Conservation (phyloP, 2,888 invertebrate genomes). For the Cinara cedri region DNA sequence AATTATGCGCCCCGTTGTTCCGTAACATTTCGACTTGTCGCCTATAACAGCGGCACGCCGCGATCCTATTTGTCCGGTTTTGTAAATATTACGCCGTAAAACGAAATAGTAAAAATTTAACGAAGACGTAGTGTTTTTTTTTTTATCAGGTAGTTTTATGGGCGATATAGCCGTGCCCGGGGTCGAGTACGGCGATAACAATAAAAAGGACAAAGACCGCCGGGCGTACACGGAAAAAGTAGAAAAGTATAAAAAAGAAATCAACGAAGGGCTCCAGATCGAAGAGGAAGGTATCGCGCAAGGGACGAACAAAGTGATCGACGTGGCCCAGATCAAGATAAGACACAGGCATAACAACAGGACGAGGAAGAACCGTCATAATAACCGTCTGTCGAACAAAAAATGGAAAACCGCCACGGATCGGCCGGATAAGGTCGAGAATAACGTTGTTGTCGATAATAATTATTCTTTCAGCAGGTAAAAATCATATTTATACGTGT, state of each 20-base stretch:
- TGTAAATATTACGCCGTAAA: too few relatives aligned
- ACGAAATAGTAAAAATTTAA: too few relatives aligned
- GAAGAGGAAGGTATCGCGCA: conserved; percentile 78
- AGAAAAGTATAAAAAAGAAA: conserved; percentile 82
- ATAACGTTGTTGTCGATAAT: conserved; percentile 3
- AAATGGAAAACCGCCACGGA: conserved; percentile 9
- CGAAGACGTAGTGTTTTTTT: too few relatives aligned
- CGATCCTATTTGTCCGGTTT: too few relatives aligned
- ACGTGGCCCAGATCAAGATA: conserved; percentile 61
- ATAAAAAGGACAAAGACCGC: conserved; percentile 65
- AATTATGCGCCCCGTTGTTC: too few relatives aligned
- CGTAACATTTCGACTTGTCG: too few relatives aligned
- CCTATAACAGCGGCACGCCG: too few relatives aligned
- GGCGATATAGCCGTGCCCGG: conserved; percentile 84
- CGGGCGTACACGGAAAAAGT: conserved; percentile 67
- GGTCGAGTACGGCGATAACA: conserved; percentile 68
- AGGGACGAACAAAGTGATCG: conserved; percentile 62
- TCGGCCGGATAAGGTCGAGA: neutral
- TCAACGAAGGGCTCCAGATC: conserved; percentile 81
- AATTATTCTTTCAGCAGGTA: conserved; percentile 31
- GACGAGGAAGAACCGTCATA: conserved; percentile 47
- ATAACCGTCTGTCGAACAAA: neutral
- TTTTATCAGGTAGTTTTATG: conserved; percentile 74
- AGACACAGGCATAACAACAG: conserved; percentile 63
- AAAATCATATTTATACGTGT: neutral